phyloP scores from a whole-genome alignment of 2,797 vertebrate genomes.

The Parambassis ranga region DNA sequence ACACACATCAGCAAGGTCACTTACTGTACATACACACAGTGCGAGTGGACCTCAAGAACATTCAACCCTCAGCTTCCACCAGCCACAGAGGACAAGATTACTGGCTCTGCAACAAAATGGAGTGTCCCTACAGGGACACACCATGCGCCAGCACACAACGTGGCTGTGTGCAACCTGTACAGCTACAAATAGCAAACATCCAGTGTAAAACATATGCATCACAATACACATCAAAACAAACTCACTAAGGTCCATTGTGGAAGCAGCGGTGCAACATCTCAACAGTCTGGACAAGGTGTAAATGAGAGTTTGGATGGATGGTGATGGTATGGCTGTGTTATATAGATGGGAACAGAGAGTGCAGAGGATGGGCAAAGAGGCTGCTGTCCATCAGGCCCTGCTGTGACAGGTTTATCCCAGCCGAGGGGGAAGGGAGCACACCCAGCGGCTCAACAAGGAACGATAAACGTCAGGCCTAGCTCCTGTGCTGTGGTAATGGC shows the following conservation, averaged over 20 bases:
- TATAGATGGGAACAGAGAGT: background rate
- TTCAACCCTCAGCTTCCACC: conserved; percentile 14
- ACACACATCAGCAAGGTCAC: conserved; percentile 8
- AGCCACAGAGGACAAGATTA: conserved; percentile 33
- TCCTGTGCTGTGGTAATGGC: conserved; percentile 41
- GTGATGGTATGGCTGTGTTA: conserved; percentile 14
- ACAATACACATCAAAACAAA: conserved; percentile 17
- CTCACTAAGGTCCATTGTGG: conserved; percentile 1
- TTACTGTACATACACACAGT: background rate
- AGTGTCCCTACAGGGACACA: conserved; percentile 59
- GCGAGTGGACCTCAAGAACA: background rate
- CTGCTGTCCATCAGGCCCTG: conserved; percentile 47
- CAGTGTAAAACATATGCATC: conserved; percentile 40
- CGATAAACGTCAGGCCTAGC: conserved; percentile 63
- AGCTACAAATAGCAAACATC: conserved; percentile 52
- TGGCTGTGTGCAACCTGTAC: conserved; percentile 38
- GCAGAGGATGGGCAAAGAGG: conserved; percentile 3
- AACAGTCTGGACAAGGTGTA: conserved; percentile 2
- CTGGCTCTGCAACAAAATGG: conserved; percentile 40
- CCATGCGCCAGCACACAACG: conserved; percentile 24
- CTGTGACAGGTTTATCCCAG: conserved; percentile 67
- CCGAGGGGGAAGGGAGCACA: conserved; percentile 46
- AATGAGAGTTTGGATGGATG: conserved; percentile 30
- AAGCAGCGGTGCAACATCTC: background rate
- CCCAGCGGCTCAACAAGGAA: conserved; percentile 48